Base-by-base conservation (phyloP, 1,140 invertebrate genomes). In the Vanessa atalanta region DNA sequence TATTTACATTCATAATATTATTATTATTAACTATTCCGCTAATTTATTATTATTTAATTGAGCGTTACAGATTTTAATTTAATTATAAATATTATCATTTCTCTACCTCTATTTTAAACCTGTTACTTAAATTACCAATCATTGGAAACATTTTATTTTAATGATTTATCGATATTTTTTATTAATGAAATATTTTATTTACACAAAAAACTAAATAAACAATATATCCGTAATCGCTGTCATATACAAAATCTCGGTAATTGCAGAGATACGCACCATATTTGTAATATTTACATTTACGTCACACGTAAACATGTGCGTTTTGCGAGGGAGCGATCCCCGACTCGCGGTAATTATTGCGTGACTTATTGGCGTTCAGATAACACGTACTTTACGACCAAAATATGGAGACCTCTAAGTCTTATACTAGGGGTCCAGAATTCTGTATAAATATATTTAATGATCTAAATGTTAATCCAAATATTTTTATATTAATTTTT, bases 341-440 rank as follows among this genome's bases (percentile, higher is more conserved):
- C 83, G 75, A 82, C 79, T 83, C 83, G 84, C 85, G 84, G 89
- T 88, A 92, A 91, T 92, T 91, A 92, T 90, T 89, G 88, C 83
- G 85, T 91, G 89, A 92, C 88, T 91, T 91, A 91, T 92, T 91
- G 89, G 82, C 84, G 87, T 82, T 85, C 84, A 87, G 89, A 91
- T 93, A 91, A 89, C 91, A 88, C 85, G 87, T 87, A 85, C 84
- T 73, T 81, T 79, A 77, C 83, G 78, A 82, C 88, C 82, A 85
- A 65, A 71, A 69, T 81, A 78, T 37, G 15, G n/a, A 77, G 87
- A 86, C 23, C 86, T 74, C 73, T 72, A 11, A 51, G 53, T 31
- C 31, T 64, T 48, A 20, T 47, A 9, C 63, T 65, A 8, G 12
- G 26, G 23, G 9, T 23, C 23, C 3, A 11, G 12, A 23, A 48